phyloP scores from a whole-genome alignment of 2,888 invertebrate species.

The Clostera curtula region DNA sequence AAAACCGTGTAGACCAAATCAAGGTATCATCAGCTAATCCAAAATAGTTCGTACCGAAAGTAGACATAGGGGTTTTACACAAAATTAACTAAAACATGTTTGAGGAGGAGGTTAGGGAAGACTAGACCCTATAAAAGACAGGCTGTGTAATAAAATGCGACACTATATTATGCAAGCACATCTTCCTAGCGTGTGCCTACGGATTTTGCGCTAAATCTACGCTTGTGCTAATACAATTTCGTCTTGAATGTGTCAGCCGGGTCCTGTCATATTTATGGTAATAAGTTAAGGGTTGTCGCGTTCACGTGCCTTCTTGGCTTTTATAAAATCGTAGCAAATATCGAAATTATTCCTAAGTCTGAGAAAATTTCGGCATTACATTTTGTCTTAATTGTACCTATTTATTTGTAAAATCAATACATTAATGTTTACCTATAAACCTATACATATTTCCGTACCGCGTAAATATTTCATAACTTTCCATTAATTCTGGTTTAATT shows the following conservation, averaged over 20 bases:
- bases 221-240: conserved; percentile 44
- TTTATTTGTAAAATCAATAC: too few species aligned
- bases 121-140: conserved; percentile 17
- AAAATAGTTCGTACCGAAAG: background rate
- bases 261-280: conserved; percentile 32
- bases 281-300: conserved; percentile 29
- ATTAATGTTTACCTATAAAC: too few species aligned
- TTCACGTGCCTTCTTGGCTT: too few species aligned
- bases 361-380: too few species aligned
- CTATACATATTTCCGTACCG: too few species aligned
- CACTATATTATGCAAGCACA: conserved; percentile 23
- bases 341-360: too few species aligned
- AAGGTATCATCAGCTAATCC: background rate
- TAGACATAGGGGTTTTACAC: background rate
- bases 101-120: conserved; percentile 9
- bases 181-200: conserved; percentile 12
- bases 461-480: too few species aligned
- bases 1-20: too few species aligned
- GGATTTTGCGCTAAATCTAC: conserved; percentile 27
- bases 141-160: conserved; percentile 18
- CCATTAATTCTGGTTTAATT: too few species aligned
- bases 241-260: conserved; percentile 35
- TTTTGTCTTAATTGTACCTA: too few species aligned
- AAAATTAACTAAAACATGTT: too few species aligned
- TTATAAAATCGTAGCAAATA: too few species aligned